Base-by-base conservation (phyloP, 2,888 invertebrate genomes). In the Cephus runcator region DNA sequence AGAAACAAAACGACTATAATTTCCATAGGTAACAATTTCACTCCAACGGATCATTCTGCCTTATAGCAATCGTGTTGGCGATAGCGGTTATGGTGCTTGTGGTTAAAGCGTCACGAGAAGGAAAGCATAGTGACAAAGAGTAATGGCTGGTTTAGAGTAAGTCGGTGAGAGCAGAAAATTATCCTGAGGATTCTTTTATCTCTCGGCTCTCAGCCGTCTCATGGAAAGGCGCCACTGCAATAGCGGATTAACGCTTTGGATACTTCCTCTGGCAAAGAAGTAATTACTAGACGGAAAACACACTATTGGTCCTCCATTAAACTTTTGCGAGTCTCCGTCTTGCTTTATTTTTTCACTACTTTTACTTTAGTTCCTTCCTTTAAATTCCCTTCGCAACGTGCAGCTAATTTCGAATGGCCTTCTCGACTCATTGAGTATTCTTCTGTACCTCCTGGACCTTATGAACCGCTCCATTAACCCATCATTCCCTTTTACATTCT, bases 101-200 rank as follows among this genome's bases (percentile, higher is more conserved):
- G 56, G 36, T 6, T 56, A 56, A 71, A 68, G 73, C 40, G 68
- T 40, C 68, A 71, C 71, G 56, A 68, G 34, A 75, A 34, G 75
- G 76, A 74, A 79, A 77, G 73, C 76, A 73, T 69, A 80, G 80
- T 79, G 83, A 83, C 82, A 83, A 83, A 82, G 79, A 79, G 79
- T 82, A 83, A 82, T 80, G 79, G 78, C 69, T 73, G 79, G 78
- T 75, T 80, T 81, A 79, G 56, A 56, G 23, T 23, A 23, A 80
- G 80, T 82, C 80, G 81, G 69, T 34, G 12, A 36, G 12, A 73
- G 35, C 1, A 76, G 76, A 73, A n/a, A 36, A 73, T 34, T 15
- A 23, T 35, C 33, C 33, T 34, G 4, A 30, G 23, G 34, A 76
- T 36, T 69, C 69, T 33, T 35, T 34, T 76, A 69, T 76, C 33